These are phyloP conservation scores for Phalacrocorax pelagicus DNA, from an alignment of 2,113 vertebrate genomes.

Conservation along the genomic window DNA sequence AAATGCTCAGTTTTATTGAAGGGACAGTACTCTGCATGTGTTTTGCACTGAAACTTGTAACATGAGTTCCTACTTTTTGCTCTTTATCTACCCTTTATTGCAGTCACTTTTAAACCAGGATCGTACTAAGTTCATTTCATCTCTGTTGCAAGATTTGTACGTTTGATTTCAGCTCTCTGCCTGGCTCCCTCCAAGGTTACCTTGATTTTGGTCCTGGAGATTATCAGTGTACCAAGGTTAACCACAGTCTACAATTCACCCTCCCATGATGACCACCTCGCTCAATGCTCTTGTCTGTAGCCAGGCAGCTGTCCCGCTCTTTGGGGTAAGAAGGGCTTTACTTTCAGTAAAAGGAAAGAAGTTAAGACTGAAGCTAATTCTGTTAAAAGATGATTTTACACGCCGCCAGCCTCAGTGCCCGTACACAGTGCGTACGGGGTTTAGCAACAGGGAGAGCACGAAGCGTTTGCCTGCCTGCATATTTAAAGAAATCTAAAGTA, in stretches of 20 bases:
- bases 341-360: neutral
- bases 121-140: neutral
- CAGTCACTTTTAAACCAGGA: neutral
- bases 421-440: neutral
- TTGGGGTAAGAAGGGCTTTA: neutral
- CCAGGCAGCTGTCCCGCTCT: neutral
- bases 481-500: neutral
- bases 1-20: rapidly evolving
- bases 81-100: neutral
- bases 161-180: neutral
- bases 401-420: neutral
- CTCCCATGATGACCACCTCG: rapidly evolving
- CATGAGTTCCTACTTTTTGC: neutral
- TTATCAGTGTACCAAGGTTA: neutral
- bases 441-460: neutral
- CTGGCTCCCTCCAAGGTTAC: neutral
- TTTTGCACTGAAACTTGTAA: neutral
- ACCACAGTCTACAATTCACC: neutral
- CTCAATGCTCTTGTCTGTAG: neutral
- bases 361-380: neutral
- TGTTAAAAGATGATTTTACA: neutral
- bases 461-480: neutral
- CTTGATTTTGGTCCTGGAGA: neutral
- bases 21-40: neutral
- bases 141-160: neutral